These are phyloP conservation scores for Tapera naevia DNA, from an alignment of 2,797 vertebrate genomes.

Conservation along the genomic window DNA sequence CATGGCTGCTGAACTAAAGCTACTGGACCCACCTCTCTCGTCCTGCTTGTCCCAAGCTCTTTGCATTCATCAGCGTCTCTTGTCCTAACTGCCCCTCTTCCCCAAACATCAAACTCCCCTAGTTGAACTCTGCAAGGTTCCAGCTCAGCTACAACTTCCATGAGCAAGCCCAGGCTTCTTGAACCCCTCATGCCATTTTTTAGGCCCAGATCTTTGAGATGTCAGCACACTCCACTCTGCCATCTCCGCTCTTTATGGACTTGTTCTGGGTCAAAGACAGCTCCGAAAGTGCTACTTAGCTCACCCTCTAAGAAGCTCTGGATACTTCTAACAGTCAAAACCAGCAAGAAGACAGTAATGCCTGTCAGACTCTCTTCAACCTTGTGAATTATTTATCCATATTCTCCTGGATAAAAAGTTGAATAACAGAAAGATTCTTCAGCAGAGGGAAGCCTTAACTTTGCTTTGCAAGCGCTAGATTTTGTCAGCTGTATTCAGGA, in stretches of 20 bases:
- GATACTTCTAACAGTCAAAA: not conserved
- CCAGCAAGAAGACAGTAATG: not conserved
- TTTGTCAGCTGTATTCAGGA: not conserved
- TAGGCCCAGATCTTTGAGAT: not conserved
- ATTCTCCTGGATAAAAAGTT: not conserved
- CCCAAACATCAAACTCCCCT: not conserved
- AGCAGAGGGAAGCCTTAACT: not conserved
- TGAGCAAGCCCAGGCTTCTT: not conserved
- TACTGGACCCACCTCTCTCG: not conserved
- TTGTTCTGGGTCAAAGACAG: not conserved
- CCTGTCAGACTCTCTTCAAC: not conserved
- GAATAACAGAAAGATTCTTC: not conserved
- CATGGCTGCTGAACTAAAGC: not conserved
- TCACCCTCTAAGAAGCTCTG: not conserved
- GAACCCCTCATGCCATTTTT: not conserved
- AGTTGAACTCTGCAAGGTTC: not conserved
- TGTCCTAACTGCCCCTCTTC: not conserved
- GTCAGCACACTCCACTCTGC: not conserved
- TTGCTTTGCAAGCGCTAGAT: not conserved
- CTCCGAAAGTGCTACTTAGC: not conserved
- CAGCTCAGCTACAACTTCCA: not conserved
- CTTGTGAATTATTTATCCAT: not conserved
- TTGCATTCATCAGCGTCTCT: not conserved
- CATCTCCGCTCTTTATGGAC: rapidly evolving
- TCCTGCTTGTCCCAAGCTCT: not conserved